Evolutionary conservation across 2,888 invertebrate genomes (phyloP), one percentile per base, ranked within the genome.

Genomic region (Tinea semifulvella): DNA sequence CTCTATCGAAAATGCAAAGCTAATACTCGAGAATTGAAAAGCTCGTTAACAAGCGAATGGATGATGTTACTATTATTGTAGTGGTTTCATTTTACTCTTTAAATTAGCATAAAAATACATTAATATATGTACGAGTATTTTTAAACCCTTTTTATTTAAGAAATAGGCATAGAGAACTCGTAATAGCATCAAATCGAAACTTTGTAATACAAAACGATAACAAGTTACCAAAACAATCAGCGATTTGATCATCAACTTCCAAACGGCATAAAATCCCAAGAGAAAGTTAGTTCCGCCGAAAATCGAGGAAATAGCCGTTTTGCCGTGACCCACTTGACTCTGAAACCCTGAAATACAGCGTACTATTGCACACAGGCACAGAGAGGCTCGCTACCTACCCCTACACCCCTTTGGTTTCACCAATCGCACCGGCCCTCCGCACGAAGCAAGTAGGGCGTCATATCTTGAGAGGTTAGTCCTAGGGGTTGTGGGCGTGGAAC

Each of bases 401-500:
- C 64, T 70, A 76, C 75, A 76, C 80, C 75, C 77, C 72, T 77
- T 76, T 73, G 62, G 65, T 69, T 42, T 72, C 76, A 63, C 77
- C 76, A 76, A 75, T 75, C 76, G 73, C 65, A 64, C 72, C 17
- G 13, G 13, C 42, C 42, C 26, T 26, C 42, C n/a, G 20, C 7
- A 27, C 42, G 42, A 42, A 22, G 17, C 74, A 71, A 72, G 74
- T 73, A 75, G 76, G 75, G 77, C 75, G 79, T 75, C 73, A 74
- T 76, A 76, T 73, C 77, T 79, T 72, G 73, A 76, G 74, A 77
- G 73, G 74, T 70, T 72, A 71, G 70, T 75, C 76, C 76, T 70
- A 67, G 77, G 75, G 75, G 80, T 73, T 84, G 70, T 76, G 81
- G 81, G 72, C 80, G 77, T 79, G 81, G 75, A 80, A 75, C 74